Evolutionary conservation across 35 echinoderm and acorn worm species (phyloP).

Genomic region (Ptychodera flava): DNA sequence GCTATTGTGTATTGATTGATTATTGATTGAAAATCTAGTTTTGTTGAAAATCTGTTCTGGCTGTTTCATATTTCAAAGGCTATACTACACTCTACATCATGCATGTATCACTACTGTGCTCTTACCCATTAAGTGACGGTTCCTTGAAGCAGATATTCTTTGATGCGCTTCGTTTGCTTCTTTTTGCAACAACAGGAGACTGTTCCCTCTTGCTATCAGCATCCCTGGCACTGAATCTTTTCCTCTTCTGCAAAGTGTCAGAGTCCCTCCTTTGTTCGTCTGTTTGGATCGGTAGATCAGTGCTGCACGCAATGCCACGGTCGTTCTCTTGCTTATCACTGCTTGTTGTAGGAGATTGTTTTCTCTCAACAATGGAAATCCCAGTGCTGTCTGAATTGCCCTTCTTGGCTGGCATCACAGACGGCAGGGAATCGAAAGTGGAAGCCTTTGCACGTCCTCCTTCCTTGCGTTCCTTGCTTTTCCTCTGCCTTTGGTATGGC

Average conservation of each 20-base stretch:
- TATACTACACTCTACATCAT: no score
- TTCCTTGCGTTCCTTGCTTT: background rate
- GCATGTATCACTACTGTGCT: no score
- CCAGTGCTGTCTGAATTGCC: background rate
- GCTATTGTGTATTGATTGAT: no score
- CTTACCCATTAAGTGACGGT: background rate
- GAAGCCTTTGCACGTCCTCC: background rate
- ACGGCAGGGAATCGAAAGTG: no score
- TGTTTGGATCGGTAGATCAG: background rate
- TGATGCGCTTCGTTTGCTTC: background rate
- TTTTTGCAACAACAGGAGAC: background rate
- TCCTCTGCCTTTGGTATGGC: background rate
- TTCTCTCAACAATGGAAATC: background rate
- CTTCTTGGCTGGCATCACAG: background rate
- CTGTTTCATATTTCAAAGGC: no score
- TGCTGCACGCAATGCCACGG: no score
- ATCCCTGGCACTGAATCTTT: background rate
- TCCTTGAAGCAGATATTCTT: background rate
- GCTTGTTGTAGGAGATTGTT: background rate
- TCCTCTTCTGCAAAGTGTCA: background rate
- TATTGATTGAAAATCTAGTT: no score
- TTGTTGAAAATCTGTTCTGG: no score
- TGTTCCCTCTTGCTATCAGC: background rate
- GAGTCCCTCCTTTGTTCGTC: background rate
- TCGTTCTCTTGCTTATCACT: background rate